Percentiles rank a stretch among this genome's conserved stretches.
These are phyloP conservation scores for Vidua macroura DNA, from an alignment of 2,113 vertebrate genomes.

Conservation along the genomic window DNA sequence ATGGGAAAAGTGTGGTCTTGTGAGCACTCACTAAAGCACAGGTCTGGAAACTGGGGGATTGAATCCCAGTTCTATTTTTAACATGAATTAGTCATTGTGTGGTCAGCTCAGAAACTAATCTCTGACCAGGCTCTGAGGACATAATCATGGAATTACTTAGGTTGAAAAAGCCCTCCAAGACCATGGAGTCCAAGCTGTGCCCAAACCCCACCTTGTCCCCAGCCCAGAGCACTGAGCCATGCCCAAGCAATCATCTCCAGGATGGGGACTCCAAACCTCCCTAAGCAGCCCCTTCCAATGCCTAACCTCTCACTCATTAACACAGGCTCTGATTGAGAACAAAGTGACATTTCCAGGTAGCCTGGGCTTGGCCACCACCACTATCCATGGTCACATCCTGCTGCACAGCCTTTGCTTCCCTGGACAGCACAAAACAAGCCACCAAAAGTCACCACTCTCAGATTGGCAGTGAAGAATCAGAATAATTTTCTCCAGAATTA, in stretches of 20 bases:
- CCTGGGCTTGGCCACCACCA: no score
- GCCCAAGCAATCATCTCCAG: background rate
- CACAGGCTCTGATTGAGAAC: background rate
- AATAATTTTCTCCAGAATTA: background rate
- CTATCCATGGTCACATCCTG: background rate
- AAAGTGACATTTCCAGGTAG: background rate
- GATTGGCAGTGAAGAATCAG: background rate
- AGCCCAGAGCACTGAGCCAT: background rate
- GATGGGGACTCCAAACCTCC: background rate
- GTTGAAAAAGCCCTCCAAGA: background rate
- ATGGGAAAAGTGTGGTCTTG: background rate
- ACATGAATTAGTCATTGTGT: no score
- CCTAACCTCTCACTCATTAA: background rate
- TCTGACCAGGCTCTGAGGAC: background rate
- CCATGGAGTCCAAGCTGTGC: background rate
- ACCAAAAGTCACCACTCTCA: background rate
- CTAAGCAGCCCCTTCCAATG: background rate
- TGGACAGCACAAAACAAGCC: rapidly evolving
- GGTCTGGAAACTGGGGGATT: background rate
- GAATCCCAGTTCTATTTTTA: background rate
- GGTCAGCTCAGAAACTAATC: background rate
- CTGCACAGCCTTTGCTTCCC: background rate
- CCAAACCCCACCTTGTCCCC: no score
- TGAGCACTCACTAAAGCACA: background rate
- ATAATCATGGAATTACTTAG: background rate